phyloP scores from a whole-genome alignment of 2,797 vertebrate genomes.

The Gobionotothen gibberifrons region DNA sequence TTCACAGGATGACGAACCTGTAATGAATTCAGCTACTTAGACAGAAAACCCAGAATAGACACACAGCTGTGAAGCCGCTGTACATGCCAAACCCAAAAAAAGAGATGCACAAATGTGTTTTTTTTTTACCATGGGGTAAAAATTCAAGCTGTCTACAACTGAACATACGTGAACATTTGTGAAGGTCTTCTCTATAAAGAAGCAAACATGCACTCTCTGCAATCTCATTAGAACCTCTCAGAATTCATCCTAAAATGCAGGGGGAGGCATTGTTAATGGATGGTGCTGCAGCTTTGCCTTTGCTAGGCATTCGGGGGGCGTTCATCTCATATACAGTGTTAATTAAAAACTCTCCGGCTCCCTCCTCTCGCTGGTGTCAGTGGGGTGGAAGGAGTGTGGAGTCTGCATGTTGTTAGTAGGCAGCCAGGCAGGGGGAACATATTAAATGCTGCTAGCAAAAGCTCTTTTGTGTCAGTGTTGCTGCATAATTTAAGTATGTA shows the following conservation, averaged over 20 bases:
- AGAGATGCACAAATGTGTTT: neutral
- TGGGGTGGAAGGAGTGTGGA: conserved; percentile 73
- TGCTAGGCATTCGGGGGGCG: conserved; percentile 49
- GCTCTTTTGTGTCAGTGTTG: conserved; percentile 55
- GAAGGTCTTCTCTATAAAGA: neutral
- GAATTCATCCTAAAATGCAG: conserved; percentile 32
- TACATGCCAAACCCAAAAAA: too few relatives aligned
- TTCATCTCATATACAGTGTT: conserved; percentile 66
- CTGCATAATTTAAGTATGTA: conserved; percentile 72
- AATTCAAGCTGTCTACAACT: neutral
- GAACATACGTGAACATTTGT: neutral
- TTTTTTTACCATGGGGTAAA: neutral
- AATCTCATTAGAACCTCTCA: conserved; percentile 44
- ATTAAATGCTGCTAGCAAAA: conserved; percentile 64
- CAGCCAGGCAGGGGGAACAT: conserved; percentile 51
- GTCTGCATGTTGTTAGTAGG: conserved; percentile 70
- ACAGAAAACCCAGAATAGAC: conserved; percentile 28
- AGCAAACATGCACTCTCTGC: conserved; percentile 9
- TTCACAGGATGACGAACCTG: conserved; percentile 36
- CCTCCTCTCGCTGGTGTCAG: conserved; percentile 66
- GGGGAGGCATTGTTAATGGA: conserved; percentile 43
- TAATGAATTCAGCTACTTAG: conserved; percentile 19
- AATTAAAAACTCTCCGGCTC: conserved; percentile 75
- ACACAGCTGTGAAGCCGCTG: conserved; percentile 9
- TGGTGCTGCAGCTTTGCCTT: conserved; percentile 44